Percentiles rank a stretch among this genome's conserved stretches.
Evolutionary conservation across 23 tunicate genomes (phyloP).

Genomic region (Halocynthia aurantium): DNA sequence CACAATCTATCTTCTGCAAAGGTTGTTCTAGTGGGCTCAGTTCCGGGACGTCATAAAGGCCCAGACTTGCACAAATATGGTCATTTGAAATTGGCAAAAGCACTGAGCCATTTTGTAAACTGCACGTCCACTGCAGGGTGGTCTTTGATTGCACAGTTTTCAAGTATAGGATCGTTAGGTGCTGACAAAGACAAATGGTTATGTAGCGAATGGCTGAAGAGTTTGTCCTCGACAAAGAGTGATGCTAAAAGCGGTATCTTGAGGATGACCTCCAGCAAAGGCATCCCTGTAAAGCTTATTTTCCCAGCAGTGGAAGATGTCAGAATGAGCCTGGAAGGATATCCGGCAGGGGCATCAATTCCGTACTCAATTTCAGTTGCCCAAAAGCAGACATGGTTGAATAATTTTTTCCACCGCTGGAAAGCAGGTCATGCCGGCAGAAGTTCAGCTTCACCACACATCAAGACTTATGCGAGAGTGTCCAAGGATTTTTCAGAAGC

Average conservation of each 20-base stretch:
- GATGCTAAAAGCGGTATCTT: neutral
- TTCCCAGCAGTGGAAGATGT: conserved; percentile 86
- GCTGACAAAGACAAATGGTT: conserved; percentile 61
- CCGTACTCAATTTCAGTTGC: conserved; percentile 66
- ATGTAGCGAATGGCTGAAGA: conserved; percentile 75
- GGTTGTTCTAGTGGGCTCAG: conserved; percentile 58
- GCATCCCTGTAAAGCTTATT: conserved; percentile 51
- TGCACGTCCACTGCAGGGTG: conserved; percentile 32
- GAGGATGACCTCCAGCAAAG: neutral
- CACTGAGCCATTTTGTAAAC: conserved; percentile 23
- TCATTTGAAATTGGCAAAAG: conserved; percentile 52
- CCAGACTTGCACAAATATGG: conserved; percentile 54
- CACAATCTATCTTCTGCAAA: conserved; percentile 53
- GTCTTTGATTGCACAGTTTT: conserved; percentile 95
- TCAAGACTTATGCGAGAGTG: conserved; percentile 65
- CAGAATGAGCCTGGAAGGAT: conserved; percentile 84
- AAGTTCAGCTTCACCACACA: conserved; percentile 71
- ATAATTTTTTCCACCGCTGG: conserved; percentile 61
- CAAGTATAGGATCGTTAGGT: conserved; percentile 90
- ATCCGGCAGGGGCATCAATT: conserved; percentile 84
- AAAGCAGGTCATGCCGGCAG: conserved; percentile 60
- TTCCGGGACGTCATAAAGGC: conserved; percentile 73
- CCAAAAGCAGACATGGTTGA: conserved; percentile 60
- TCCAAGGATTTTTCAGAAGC: conserved; percentile 63
- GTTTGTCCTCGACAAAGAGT: conserved; percentile 38